Base-by-base conservation (phyloP, 2,797 vertebrate species). In the Antrozous pallidus region DNA sequence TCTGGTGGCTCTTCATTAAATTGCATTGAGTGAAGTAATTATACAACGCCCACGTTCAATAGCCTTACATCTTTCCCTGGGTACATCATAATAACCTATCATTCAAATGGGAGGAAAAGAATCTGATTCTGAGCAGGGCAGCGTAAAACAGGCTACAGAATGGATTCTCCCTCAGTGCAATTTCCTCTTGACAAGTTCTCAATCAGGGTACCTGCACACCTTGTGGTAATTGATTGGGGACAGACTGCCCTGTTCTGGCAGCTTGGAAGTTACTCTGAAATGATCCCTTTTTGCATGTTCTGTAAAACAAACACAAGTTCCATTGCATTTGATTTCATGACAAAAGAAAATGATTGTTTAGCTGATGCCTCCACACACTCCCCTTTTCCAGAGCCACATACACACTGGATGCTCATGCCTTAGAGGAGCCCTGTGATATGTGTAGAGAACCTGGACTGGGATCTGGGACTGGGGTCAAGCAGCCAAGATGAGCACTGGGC, bases 241-340 rank as follows among this genome's bases (percentile, higher is more conserved):
- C 95, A 95, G 87, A 79, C 26, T 95, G 81, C 65, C 78, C 91
- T 91, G 89, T 70, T 80, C 91, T 70, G 79, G 87, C n/a, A 91
- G 49, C 83, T 71, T 83, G 77, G 54, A 63, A 47, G 24, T 49
- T 92, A 54, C 56, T 88, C 56, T 82, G 61, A 83, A 88, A 58
- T 69, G 58, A 84, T 69, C 86, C 8, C 6, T 54, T 69, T 93
- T 24, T n/a, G n/a, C 12, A 65, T 74, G 58, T 94, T 75, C 70
- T 88, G 42, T 82, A 71, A 95, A 95, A 90, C 54, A 92, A 94
- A 85, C 38, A 69, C 26, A 88, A 79, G 85, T 70, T 51, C 87
- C 51, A 36, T 42, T 70, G 58, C 47, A 42, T 71, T 87, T 80
- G 65, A 2, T 81, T 49, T 54, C 36, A 70, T 38, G 31, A 88